Conservation (phyloP, 2,797 vertebrate species). For the Enteromius argenteus region DNA sequence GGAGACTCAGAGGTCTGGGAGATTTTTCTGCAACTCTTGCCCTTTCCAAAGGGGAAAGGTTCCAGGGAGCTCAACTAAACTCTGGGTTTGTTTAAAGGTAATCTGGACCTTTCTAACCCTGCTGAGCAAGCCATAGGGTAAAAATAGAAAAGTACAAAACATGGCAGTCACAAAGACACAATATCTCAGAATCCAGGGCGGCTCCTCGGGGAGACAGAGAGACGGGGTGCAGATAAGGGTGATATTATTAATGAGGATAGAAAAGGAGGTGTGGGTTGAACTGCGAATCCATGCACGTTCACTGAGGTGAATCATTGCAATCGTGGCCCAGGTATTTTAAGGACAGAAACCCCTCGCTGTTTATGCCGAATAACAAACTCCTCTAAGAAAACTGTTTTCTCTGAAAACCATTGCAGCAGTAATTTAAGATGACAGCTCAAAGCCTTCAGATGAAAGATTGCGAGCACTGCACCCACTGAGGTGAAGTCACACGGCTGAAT, state of each 20-base stretch:
- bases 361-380: constrained; percentile 23
- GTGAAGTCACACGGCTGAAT: constrained; percentile 33
- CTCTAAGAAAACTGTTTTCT: constrained; percentile 34
- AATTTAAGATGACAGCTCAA: constrained; percentile 42
- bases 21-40: constrained; percentile 48
- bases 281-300: neutral
- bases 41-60: constrained; percentile 46
- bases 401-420: constrained; percentile 32
- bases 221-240: constrained; percentile 20
- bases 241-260: constrained; percentile 26
- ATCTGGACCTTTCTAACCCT: constrained; percentile 54
- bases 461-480: constrained; percentile 32
- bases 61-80: constrained; percentile 30
- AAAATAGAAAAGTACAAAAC: constrained; percentile 53
- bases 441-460: constrained; percentile 49
- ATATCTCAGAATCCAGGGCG: constrained; percentile 36
- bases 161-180: constrained; percentile 21
- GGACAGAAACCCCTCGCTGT: constrained; percentile 1
- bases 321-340: constrained; percentile 15
- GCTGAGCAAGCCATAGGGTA: constrained; percentile 52
- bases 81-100: constrained; percentile 58
- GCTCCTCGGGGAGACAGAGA: constrained; percentile 15
- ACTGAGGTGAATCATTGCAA: constrained; percentile 20
- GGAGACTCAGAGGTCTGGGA: constrained; percentile 34
- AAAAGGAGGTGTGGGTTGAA: constrained; percentile 20